A percentile compares a stretch with the other conserved stretches of the same genome.
Conservation (phyloP, 2,888 invertebrate species). For the Drosophila mercatorum region DNA sequence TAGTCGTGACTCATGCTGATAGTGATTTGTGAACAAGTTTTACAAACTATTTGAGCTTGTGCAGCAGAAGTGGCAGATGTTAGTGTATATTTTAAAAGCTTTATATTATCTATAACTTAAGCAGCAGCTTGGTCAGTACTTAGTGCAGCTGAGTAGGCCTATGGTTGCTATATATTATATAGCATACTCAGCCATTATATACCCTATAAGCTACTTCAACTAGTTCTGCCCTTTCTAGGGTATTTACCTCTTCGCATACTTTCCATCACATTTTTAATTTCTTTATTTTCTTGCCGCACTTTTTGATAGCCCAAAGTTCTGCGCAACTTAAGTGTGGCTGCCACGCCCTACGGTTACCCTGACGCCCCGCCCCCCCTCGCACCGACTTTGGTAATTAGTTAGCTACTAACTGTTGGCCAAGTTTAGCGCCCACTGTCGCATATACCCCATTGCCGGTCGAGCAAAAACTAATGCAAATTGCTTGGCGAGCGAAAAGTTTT, state of each 20-base stretch:
- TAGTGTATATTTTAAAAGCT: not conserved
- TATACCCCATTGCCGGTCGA: not conserved
- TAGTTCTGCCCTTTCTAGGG: not conserved
- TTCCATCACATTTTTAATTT: not conserved
- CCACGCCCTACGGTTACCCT: not conserved
- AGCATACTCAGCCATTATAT: not conserved
- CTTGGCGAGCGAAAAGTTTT: conserved; percentile 13
- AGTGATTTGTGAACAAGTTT: too few species aligned
- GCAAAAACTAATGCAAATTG: conserved; percentile 41
- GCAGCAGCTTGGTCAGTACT: not conserved
- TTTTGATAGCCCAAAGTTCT: conserved; percentile 39
- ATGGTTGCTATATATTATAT: not conserved
- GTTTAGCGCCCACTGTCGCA: conserved; percentile 23
- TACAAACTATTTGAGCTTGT: not conserved
- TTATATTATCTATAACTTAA: not conserved
- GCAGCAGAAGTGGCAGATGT: not conserved
- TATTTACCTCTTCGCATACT: not conserved
- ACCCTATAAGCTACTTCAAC: too few species aligned
- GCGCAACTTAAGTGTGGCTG: conserved; percentile 36
- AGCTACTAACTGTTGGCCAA: conserved; percentile 54
- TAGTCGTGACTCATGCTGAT: too few species aligned
- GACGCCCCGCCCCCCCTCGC: not conserved
- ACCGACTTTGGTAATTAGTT: conserved; percentile 63
- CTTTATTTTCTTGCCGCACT: conserved; percentile 28
- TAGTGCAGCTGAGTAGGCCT: not conserved